Percentiles rank a stretch among this genome's conserved stretches.
These are phyloP conservation scores for Rapana venosa DNA, from an alignment of 2,888 invertebrate species.

Conservation along the genomic window DNA sequence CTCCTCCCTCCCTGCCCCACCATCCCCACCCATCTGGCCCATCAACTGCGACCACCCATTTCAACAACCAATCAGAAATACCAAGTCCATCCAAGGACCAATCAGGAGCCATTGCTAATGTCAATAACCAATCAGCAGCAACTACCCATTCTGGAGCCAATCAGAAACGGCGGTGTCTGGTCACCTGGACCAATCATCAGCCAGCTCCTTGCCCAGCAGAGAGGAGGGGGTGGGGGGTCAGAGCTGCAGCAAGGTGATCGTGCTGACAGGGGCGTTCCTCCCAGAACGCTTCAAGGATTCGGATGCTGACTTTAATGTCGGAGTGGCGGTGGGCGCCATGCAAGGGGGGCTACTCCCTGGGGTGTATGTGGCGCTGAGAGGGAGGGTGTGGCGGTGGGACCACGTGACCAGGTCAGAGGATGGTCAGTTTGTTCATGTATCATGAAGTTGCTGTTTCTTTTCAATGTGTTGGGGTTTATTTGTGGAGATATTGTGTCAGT, in stretches of 20 bases:
- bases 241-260: constrained; percentile 45
- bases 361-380: constrained; percentile 62
- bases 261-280: constrained; percentile 61
- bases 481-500: no score
- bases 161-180: no score
- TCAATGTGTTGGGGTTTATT: not conserved
- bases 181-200: no score
- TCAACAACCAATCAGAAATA: no score
- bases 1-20: not conserved
- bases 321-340: constrained; percentile 63
- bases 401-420: constrained; percentile 25
- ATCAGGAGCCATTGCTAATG: no score
- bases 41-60: not conserved
- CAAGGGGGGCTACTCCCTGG: constrained; percentile 51
- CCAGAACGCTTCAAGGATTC: constrained; percentile 64
- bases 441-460: not conserved
- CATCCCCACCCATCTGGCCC: not conserved
- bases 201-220: no score
- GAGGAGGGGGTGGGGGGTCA: no score
- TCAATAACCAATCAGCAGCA: no score
- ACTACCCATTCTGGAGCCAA: no score
- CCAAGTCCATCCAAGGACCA: no score
- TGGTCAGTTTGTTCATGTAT: constrained; percentile 33
- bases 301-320: constrained; percentile 69
- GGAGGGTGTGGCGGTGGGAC: constrained; percentile 50